Evolutionary conservation across 1,140 invertebrate species (phyloP), one percentile per base, ranked within the genome.

Genomic region (Trichonephila clavipes): DNA sequence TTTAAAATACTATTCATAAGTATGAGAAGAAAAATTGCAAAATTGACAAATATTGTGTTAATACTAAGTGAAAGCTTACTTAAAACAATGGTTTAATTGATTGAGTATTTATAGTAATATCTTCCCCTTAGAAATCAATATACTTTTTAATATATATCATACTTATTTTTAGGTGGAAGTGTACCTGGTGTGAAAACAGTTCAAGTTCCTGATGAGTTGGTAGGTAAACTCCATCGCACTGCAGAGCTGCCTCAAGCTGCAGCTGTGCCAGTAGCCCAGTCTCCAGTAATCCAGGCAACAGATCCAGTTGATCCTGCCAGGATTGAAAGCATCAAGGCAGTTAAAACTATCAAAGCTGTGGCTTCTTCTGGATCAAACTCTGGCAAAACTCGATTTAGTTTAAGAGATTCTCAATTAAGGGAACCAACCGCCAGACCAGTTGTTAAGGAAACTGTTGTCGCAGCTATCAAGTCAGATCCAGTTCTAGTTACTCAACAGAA

Each of bases 201-300:
- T 0, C 69, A 72, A 34, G 69, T 28, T 28, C 69, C 24, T 6
- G n/a, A 72, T 28, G 28, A 28, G 28, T 28, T 28, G 28, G 28
- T 28, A 0, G 77, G 77, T 6, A 81, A 81, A 28, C n/a, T 40
- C 2, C 81, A 83, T 34, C 81, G 19, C 81, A n/a, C 81, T 7
- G 81, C 81, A 58, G 18, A 44, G 51, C 81, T 83, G 81, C 81
- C 44, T 40, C 81, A 83, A 21, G 81, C 40, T 83, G 40, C 81
- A 83, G 40, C 24, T 83, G 81, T 19, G 40, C 81, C 19, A 14
- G 40, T 58, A 5, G 81, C 19, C 4, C 69, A 72, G 24, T 16
- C 5, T 72, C 69, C 69, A 28, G 69, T 72, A 12, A 5, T 72
- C 3, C 69, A 72, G 16, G n/a, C 24, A 16, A 24, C 24, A 16